These are phyloP conservation scores for Mongoloraphidia duomilia DNA, from an alignment of 2,888 invertebrate genomes.

Conservation along the genomic window DNA sequence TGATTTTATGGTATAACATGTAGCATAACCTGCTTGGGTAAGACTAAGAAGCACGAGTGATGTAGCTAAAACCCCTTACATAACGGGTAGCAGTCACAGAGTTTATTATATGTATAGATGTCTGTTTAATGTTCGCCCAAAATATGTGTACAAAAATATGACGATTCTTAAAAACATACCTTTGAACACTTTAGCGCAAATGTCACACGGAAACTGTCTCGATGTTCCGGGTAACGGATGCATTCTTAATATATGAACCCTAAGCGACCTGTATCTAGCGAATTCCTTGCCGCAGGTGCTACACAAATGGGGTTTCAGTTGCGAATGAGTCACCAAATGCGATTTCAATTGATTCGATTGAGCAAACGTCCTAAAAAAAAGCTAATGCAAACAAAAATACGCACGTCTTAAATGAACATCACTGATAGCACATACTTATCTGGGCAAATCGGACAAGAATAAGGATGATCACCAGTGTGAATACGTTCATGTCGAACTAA, in stretches of 20 bases:
- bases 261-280: conserved; percentile 6
- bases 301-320: conserved; percentile 9
- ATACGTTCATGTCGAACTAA: conserved; percentile 5
- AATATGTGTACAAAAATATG: too few relatives aligned
- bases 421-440: conserved; percentile 5
- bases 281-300: conserved; percentile 9
- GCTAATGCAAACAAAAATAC: neutral
- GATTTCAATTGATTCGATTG: conserved; percentile 11
- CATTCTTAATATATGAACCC: conserved; percentile 9
- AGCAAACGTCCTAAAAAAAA: conserved; percentile 7
- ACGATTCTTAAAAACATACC: too few relatives aligned
- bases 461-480: conserved; percentile 7
- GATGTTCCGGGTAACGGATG: conserved; percentile 4
- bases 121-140: too few relatives aligned
- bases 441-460: conserved; percentile 7
- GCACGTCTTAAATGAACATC: neutral
- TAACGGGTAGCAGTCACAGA: too few relatives aligned
- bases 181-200: neutral
- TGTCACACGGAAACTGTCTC: neutral
- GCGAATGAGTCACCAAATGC: conserved; percentile 9
- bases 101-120: too few relatives aligned
- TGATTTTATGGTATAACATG: too few relatives aligned
- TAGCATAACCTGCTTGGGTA: too few relatives aligned
- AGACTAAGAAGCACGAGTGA: too few relatives aligned
- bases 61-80: too few relatives aligned